Evolutionary conservation across 53 echinoderm and acorn worm genomes (phyloP), one percentile per base, ranked within the genome.

Genomic region (Stichopus horrens): DNA sequence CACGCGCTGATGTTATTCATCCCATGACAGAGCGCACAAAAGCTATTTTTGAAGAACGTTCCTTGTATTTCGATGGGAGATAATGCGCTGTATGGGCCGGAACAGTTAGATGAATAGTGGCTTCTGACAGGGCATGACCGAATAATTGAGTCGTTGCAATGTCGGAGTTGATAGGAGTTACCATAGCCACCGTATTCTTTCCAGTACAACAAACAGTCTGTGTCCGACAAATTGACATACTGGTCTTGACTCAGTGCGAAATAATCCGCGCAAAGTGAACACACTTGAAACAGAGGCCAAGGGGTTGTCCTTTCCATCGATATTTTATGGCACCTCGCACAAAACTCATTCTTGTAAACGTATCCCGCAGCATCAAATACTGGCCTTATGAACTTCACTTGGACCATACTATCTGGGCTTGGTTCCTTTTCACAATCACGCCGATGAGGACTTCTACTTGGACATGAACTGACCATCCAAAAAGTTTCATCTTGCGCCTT

Each of bases 271-370:
- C 77, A 77, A 53, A 51, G 53, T 18, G 9, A 4, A 52, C 77
- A 77, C 8, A 77, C 53, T 52, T 77, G 77, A 23, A 59, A 59
- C 59, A 59, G 59, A 59, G 59, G 59, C 59, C 59, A 59, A 9
- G 11, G 11, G 11, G 59, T 59, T 59, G 11, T 59, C 11, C 59
- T 59, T 59, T 59, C 59, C 1, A 59, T 59, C 59, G 59, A 11
- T 59, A 77, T 7, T 37, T 53, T 53, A 54, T 77, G 8, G 14
- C 77, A 77, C 55, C 9, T 77, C 52, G 77, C 77, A 52, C 77
- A 77, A 54, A 52, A 77, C 13, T 51, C 52, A 54, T 77, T 77
- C 53, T 77, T 77, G 77, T 53, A 77, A 14, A 59, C 76, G 51
- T n/a, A 21, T 76, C 14, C 51, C 0, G 0, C 9, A 9, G 13